Evolutionary conservation across 2,888 invertebrate species (phyloP).

Genomic region (Drosophila parthenogenetica): DNA sequence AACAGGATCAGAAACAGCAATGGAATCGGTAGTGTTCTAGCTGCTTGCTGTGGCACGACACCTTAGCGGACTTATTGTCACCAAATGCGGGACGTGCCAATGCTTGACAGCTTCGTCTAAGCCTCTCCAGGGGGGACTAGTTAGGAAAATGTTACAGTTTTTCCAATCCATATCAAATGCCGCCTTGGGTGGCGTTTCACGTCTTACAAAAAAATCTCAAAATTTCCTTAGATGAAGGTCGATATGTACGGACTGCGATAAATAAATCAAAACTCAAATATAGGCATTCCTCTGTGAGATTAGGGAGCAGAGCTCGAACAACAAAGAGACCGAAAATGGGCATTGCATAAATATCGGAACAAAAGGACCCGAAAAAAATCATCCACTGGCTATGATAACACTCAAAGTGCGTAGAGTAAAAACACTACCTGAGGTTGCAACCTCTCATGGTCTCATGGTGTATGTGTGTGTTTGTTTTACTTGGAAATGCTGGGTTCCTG

Average conservation of each 20-base stretch:
- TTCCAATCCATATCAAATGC: conserved; percentile 26
- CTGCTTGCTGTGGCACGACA: conserved; percentile 9
- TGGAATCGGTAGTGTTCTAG: conserved; percentile 17
- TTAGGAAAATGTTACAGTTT: conserved; percentile 39
- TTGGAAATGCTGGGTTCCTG: conserved; percentile 27
- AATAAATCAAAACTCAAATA: conserved; percentile 65
- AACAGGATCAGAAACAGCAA: not conserved
- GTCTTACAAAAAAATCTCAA: conserved; percentile 21
- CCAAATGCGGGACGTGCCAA: conserved; percentile 56
- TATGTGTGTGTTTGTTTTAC: conserved; percentile 26
- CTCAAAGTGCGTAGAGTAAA: conserved; percentile 17
- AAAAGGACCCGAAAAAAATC: conserved; percentile 38
- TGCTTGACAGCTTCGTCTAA: conserved; percentile 53
- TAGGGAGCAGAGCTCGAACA: conserved; percentile 20
- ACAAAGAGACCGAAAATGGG: conserved; percentile 56
- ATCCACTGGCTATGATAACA: conserved; percentile 46
- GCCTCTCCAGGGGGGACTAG: conserved; percentile 32
- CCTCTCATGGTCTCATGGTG: not conserved
- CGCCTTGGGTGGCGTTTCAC: conserved; percentile 63
- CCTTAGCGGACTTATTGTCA: conserved; percentile 48
- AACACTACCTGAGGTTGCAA: conserved; percentile 44
- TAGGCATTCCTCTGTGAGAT: conserved; percentile 10
- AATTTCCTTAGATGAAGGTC: conserved; percentile 40
- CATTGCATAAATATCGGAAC: conserved; percentile 58
- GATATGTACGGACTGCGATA: conserved; percentile 33